Evolutionary conservation across 2,113 vertebrate genomes (phyloP), one percentile per base, ranked within the genome.

Genomic region (Aegypius monachus): DNA sequence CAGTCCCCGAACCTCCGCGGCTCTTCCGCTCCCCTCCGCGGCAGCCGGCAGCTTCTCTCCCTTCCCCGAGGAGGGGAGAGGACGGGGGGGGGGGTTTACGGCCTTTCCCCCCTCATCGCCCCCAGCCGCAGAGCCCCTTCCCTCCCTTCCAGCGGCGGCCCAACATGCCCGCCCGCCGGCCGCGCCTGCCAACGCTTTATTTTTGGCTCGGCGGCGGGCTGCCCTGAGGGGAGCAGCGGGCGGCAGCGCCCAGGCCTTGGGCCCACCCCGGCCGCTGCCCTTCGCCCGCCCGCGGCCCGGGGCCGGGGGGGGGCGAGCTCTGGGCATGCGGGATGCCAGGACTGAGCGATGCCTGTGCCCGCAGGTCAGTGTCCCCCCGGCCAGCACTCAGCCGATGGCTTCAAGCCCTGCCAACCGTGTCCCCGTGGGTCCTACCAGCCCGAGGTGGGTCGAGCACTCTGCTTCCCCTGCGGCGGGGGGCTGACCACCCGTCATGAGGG

Each of bases 381-480:
- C 13, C 99, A 98, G 61, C 98, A 98, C 97, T 99, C 99, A 6
- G 94, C 90, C 14, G 99, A 99, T 34, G 99, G 99, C 31, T 99
- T 99, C 97, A 99, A 99, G 86, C 99, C 99, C 38, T 99, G 99
- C 97, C 99, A 99, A 96, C 98, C 92, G 0, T 99, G 99, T 61
- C 98, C 99, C 22, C 98, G 98, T 1, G 99, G 99, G 13, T 97
- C 98, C 86, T 99, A 99, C 97, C 99, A 99, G 95, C 98, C 99
- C 1, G 99, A 99, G 95, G 98, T 98, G 45, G 99, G 99, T 14
- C 98, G 99, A 45, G 99, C 99, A 2, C 97, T 99, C 71, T 99
- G 99, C 93, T 99, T 99, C 96, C 98, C 98, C 8, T 99, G 99
- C n/a, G 99, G 99, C 0, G 99, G 99, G 10, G 99, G 99, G 17